Evolutionary conservation across 2,113 vertebrate species (phyloP).

Genomic region (Lagopus leucura): DNA sequence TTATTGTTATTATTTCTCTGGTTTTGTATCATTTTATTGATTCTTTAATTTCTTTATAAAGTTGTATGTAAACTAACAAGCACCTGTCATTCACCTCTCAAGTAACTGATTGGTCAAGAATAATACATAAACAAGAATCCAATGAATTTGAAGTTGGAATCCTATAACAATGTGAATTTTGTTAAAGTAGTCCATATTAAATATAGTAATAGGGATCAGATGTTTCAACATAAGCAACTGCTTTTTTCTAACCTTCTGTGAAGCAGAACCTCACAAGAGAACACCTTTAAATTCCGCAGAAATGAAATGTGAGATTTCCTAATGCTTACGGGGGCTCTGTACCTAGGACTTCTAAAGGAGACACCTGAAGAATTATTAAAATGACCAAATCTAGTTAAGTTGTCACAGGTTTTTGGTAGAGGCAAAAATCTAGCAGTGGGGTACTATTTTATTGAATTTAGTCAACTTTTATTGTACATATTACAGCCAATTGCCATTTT

Average conservation of each 20-base stretch:
- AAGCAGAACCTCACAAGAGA: not conserved
- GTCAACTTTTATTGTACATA: constrained; percentile 19
- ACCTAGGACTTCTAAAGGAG: not conserved
- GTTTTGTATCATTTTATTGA: not conserved
- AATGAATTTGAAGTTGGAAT: not conserved
- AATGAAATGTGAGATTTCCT: not conserved
- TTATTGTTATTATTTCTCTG: not conserved
- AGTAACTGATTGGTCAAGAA: not conserved
- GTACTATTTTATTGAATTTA: constrained; percentile 53
- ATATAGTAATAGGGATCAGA: not conserved
- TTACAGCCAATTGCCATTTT: constrained; percentile 54
- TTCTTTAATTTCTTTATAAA: not conserved
- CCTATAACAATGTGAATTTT: not conserved
- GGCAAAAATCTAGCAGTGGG: constrained; percentile 25
- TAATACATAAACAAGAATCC: not conserved
- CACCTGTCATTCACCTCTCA: not conserved
- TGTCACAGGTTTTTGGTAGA: constrained; percentile 4
- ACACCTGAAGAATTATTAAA: constrained; percentile 20
- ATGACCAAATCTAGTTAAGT: constrained; percentile 17
- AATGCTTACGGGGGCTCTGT: not conserved
- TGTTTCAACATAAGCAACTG: not conserved
- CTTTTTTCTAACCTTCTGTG: not conserved
- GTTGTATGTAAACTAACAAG: not conserved
- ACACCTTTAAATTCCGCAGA: not conserved
- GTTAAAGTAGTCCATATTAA: not conserved